Base-by-base conservation (phyloP, 2,113 vertebrate species). In the Pitta sordida region DNA sequence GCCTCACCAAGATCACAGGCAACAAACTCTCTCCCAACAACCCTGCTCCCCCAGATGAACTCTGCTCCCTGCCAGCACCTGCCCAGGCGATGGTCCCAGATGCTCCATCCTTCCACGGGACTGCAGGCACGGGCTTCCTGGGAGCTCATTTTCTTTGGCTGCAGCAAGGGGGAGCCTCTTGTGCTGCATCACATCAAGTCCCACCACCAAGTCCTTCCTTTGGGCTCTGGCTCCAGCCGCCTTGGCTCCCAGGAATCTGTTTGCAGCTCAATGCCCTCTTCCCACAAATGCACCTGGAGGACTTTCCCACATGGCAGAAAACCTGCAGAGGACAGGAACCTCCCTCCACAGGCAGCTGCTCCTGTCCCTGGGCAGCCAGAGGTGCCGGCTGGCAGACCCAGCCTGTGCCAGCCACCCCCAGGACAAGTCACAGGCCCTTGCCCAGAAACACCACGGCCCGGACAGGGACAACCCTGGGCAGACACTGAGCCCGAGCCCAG, bases 401-500 rank as follows among this genome's bases (percentile, higher is more conserved):
- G 15, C 1, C 41, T 29, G 59, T 20, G 7, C 34, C 0, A 0
- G 76, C 21, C 12, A 14, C 80, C 60, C 60, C 24, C 20, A 20
- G 52, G 26, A 48, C 52, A 15, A 13, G 44, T 9, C 49, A 56
- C 26, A 27, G 52, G 64, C 73, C 43, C 43, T 83, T 83, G 43
- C 12, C 71, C 62, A 51, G 65, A 3, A 43, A 65, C 65, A 32
- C 24, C 32, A 5, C 3, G 23, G 16, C 17, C 6, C 4, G 43
- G 27, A 16, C 13, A 11, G 21, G 44, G 3, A 22, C 43, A 44
- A 18, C 43, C 56, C 64, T 39, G 24, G 15, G n/a, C 6, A 46
- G 37, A 39, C 83, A 44, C 9, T 0, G 0, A 80, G 26, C 24
- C 36, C 41, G 4, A 1, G 6, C 15, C 3, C 2, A 0, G 32